Percentiles rank a stretch among this genome's conserved stretches.
These are phyloP conservation scores for Parazoanthus atlanticus DNA, from an alignment of 92 coral and sea anemone genomes.

Conservation along the genomic window DNA sequence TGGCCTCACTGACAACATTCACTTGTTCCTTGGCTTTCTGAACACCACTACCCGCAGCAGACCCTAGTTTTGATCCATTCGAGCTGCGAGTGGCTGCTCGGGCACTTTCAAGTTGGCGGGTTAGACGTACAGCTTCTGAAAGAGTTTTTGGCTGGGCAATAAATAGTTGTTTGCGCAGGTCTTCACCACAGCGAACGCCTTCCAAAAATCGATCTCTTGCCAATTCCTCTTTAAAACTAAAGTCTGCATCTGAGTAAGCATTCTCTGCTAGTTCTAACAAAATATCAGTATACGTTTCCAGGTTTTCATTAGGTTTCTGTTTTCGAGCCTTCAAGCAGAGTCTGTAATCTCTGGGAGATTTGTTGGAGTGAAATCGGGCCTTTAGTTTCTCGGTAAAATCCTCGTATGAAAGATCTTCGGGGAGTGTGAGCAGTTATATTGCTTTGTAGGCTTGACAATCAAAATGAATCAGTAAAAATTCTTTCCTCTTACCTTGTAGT, in stretches of 20 bases:
- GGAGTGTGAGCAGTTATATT: too few relatives aligned
- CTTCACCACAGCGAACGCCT: not conserved
- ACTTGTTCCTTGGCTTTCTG: too few relatives aligned
- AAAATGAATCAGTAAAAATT: too few relatives aligned
- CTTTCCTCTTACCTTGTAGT: too few relatives aligned
- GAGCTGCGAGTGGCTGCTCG: not conserved
- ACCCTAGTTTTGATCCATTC: too few relatives aligned
- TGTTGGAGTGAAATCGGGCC: slow-evolving; percentile 53
- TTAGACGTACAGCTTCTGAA: not conserved
- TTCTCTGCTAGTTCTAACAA: slow-evolving; percentile 51
- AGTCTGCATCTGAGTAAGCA: slow-evolving; percentile 59
- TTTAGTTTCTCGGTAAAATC: slow-evolving; percentile 43
- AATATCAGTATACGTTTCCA: slow-evolving; percentile 47
- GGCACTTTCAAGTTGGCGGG: not conserved
- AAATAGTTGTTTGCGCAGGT: not conserved
- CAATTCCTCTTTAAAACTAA: slow-evolving; percentile 49
- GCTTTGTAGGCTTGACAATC: too few relatives aligned
- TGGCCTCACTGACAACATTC: too few relatives aligned
- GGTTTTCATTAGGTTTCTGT: slow-evolving; percentile 26
- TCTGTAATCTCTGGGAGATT: slow-evolving; percentile 45
- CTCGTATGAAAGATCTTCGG: slow-evolving; percentile 31
- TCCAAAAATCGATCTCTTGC: not conserved
- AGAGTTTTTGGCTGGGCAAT: not conserved
- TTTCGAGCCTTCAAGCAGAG: slow-evolving; percentile 12
- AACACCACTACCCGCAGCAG: too few relatives aligned